phyloP scores from a whole-genome alignment of 1,140 invertebrate genomes.

The Melipona quadrifasciata region DNA sequence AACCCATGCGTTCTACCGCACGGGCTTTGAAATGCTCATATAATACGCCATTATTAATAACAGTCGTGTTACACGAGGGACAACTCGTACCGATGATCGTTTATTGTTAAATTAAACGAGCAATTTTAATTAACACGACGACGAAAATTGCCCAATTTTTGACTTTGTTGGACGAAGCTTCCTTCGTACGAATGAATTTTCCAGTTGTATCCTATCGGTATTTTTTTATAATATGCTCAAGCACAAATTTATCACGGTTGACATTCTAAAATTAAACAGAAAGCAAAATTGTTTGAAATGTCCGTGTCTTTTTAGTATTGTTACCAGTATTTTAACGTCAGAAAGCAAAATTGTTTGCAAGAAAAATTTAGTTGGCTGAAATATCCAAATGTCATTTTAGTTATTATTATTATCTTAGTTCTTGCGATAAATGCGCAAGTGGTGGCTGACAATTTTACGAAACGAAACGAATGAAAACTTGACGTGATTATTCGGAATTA shows the following conservation, averaged over 20 bases:
- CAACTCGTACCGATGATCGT: not conserved
- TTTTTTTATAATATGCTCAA: not conserved
- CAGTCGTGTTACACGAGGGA: not conserved
- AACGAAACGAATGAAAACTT: not conserved
- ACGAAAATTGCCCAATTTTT: not conserved
- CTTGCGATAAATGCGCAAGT: not conserved
- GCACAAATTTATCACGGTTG: not conserved
- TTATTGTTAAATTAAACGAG: slow-evolving; percentile 41
- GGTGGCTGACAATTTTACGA: not conserved
- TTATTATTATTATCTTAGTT: not conserved
- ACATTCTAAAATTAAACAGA: not conserved
- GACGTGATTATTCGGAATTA: slow-evolving; percentile 24
- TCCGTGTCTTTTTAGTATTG: no score
- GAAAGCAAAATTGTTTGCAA: no score
- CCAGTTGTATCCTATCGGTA: not conserved
- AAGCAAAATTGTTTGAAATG: no score
- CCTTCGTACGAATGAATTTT: not conserved
- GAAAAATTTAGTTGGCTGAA: no score
- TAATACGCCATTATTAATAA: slow-evolving; percentile 37
- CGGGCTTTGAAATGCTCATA: slow-evolving; percentile 44
- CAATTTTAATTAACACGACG: not conserved
- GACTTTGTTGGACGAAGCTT: not conserved
- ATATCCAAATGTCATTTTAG: no score
- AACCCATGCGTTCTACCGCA: slow-evolving; percentile 56
- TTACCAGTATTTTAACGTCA: no score